Evolutionary conservation across 2,888 invertebrate genomes (phyloP).

Genomic region (Myopa testacea): DNA sequence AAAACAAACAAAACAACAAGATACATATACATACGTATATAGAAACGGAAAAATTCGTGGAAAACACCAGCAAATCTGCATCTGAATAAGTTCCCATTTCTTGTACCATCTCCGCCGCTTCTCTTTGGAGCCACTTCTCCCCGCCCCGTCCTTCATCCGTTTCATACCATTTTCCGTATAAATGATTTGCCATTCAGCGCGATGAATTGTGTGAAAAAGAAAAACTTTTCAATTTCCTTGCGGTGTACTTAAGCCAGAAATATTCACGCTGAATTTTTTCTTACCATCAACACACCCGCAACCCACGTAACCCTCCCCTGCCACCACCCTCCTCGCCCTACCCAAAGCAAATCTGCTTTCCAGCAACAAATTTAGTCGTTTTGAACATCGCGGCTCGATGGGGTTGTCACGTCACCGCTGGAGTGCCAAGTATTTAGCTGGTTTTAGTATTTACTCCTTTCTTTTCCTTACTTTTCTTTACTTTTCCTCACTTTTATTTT

Average conservation of each 20-base stretch:
- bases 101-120: neutral
- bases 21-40: slow-evolving; percentile 43
- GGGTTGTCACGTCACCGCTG: slow-evolving; percentile 20
- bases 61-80: slow-evolving; percentile 48
- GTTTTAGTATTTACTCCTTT: neutral
- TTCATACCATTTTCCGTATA: slow-evolving; percentile 27
- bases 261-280: slow-evolving; percentile 57
- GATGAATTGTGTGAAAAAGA: slow-evolving; percentile 44
- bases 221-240: slow-evolving; percentile 52
- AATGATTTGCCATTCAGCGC: slow-evolving; percentile 47
- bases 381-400: neutral
- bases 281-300: neutral
- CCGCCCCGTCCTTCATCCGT: neutral
- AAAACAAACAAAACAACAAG: slow-evolving; percentile 18
- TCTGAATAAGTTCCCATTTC: slow-evolving; percentile 39
- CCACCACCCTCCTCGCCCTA: neutral
- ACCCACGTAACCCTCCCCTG: no score
- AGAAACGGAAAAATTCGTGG: slow-evolving; percentile 35
- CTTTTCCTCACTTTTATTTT: neutral
- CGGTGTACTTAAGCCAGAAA: slow-evolving; percentile 59
- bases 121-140: neutral
- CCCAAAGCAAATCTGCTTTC: neutral
- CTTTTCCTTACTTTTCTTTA: neutral
- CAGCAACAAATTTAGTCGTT: neutral
- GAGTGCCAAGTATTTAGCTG: slow-evolving; percentile 24